A percentile compares a stretch with the other conserved stretches of the same genome.
Conservation (phyloP, 2,113 vertebrate genomes). For the Arizona elegans region DNA sequence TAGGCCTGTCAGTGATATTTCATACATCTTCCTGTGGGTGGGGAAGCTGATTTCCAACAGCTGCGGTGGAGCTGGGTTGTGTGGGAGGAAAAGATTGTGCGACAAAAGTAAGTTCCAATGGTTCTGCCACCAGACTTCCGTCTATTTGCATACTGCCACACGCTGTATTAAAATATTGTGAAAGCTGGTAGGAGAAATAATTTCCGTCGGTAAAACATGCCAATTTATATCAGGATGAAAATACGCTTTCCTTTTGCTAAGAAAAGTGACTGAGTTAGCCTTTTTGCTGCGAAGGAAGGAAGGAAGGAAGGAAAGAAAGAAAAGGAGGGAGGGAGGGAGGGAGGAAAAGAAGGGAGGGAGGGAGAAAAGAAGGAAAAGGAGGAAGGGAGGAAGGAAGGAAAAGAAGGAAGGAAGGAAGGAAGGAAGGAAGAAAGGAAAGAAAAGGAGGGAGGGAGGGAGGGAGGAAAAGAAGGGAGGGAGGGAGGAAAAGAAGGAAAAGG, state of each 20-base stretch:
- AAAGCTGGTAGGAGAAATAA: slow-evolving; percentile 51
- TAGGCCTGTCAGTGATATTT: slow-evolving; percentile 10
- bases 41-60: slow-evolving; percentile 33
- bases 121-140: slow-evolving; percentile 39
- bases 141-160: slow-evolving; percentile 60
- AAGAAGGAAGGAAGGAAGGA: neutral
- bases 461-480: neutral
- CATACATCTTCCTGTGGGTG: slow-evolving; percentile 10
- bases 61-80: slow-evolving; percentile 34
- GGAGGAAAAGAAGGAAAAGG: neutral
- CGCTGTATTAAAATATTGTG: slow-evolving; percentile 57
- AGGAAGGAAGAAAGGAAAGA: neutral
- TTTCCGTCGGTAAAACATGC: slow-evolving; percentile 52
- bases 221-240: slow-evolving; percentile 41
- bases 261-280: slow-evolving; percentile 33
- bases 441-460: neutral
- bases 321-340: neutral
- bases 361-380: neutral
- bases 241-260: slow-evolving; percentile 25
- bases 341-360: neutral
- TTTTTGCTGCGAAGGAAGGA: neutral
- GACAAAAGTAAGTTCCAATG: slow-evolving; percentile 50
- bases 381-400: neutral
- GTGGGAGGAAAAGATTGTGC: slow-evolving; percentile 38
- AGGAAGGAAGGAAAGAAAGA: neutral